A percentile compares a stretch with the other conserved stretches of the same genome.
Conservation (phyloP, 2,113 vertebrate species). For the Heterocephalus glaber region DNA sequence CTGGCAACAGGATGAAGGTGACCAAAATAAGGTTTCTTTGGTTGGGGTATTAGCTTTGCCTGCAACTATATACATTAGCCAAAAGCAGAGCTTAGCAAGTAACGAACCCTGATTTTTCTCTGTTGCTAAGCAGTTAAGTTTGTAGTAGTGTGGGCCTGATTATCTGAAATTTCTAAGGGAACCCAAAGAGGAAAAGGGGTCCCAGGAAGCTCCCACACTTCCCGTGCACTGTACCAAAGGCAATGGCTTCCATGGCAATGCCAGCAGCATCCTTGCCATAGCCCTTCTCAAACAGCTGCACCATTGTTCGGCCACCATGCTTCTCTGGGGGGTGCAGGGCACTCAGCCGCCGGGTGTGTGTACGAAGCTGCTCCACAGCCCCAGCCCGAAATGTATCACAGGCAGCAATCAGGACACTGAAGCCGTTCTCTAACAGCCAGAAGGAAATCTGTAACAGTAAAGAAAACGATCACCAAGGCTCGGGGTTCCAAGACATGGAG, state of each 20-base stretch:
- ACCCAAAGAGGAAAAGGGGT: not conserved
- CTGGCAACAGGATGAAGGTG: not conserved
- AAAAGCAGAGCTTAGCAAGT: not conserved
- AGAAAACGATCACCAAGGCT: not conserved
- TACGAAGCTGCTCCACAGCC: conserved; percentile 97
- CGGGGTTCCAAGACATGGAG: not conserved
- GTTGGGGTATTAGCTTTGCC: not conserved
- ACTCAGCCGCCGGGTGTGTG: conserved; percentile 94
- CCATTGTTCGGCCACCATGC: conserved; percentile 88
- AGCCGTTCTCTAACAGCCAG: conserved; percentile 97
- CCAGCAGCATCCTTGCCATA: conserved; percentile 98
- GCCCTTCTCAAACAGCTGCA: conserved; percentile 98
- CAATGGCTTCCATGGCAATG: conserved; percentile 98
- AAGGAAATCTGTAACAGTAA: conserved; percentile 90
- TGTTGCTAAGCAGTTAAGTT: not conserved
- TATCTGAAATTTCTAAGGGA: not conserved
- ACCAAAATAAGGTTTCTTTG: not conserved
- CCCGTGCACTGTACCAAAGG: conserved; percentile 87
- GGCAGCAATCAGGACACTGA: conserved; percentile 96
- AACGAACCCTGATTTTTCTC: not conserved
- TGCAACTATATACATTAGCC: not conserved
- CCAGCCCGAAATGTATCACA: conserved; percentile 98
- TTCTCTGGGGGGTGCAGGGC: conserved; percentile 93
- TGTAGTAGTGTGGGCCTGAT: not conserved
- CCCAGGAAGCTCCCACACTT: not conserved